phyloP scores from a whole-genome alignment of 2,888 invertebrate genomes.

The Syrista parreyssii region DNA sequence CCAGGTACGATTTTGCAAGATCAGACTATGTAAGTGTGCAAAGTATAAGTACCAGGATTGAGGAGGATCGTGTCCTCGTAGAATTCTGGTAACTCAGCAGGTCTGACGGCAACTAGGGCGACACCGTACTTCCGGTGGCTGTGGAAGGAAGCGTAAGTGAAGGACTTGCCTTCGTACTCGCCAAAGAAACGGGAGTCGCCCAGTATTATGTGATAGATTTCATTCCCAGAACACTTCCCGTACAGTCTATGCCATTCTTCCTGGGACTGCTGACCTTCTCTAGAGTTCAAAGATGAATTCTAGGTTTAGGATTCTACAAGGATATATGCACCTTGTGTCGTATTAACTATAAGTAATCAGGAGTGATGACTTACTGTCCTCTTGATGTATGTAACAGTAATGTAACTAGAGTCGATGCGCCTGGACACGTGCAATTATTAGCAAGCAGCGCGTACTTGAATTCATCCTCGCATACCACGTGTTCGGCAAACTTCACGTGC shows the following conservation, averaged over 20 bases:
- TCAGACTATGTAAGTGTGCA: background rate
- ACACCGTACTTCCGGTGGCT: slow-evolving; percentile 99
- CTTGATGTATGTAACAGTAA: slow-evolving; percentile 95
- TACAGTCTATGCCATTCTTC: slow-evolving; percentile 99
- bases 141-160: slow-evolving; percentile 99
- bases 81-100: slow-evolving; percentile 91
- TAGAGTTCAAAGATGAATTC: slow-evolving; percentile 60
- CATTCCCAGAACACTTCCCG: slow-evolving; percentile 98
- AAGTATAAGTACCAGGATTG: slow-evolving; percentile 75
- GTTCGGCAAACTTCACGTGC: slow-evolving; percentile 98
- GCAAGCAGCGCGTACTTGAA: slow-evolving; percentile 98
- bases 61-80: slow-evolving; percentile 95
- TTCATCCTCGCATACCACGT: slow-evolving; percentile 98
- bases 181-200: slow-evolving; percentile 97
- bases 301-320: too few species aligned
- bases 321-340: too few species aligned
- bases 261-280: slow-evolving; percentile 93
- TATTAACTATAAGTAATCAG: too few species aligned
- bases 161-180: slow-evolving; percentile 98
- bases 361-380: slow-evolving; percentile 86
- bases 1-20: background rate
- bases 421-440: slow-evolving; percentile 98
- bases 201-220: slow-evolving; percentile 97
- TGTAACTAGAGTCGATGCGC: slow-evolving; percentile 96
- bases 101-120: slow-evolving; percentile 94